Evolutionary conservation across 2,797 vertebrate genomes (phyloP), one percentile per base, ranked within the genome.

Genomic region (Labroides dimidiatus): DNA sequence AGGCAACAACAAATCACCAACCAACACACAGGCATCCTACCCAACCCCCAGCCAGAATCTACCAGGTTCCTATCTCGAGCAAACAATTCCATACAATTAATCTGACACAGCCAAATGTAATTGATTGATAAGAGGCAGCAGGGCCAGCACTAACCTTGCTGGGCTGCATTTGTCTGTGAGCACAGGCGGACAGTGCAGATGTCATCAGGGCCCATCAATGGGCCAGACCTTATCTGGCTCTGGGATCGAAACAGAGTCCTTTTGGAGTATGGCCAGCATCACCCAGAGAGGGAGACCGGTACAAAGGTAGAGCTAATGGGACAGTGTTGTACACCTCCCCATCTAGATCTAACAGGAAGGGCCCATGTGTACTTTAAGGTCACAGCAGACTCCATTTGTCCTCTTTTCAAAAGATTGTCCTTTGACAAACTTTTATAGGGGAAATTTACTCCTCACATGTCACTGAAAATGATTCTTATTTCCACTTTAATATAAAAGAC

Each of bases 231-330:
- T 92, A 88, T 94, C 91, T 85, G 86, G 82, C 80, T 74, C 80
- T n/a, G 81, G 70, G 88, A 94, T 94, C 92, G 70, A 87, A 91
- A 89, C 67, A 79, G 41, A 62, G 84, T 84, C 87, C 87, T 90
- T 92, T 87, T 82, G 86, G 84, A 87, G 84, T 80, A 72, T 76
- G 68, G 90, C 92, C 93, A 91, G 80, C 85, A 87, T 89, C 91
- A 89, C 88, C 89, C 82, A 39, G 80, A 92, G 90, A 89, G 86
- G 85, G 89, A 89, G 80, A 86, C 75, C 36, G 36, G 82, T 89
- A 93, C 93, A 93, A 92, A 92, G 90, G 82, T 70, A 75, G 73
- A 69, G 67, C 90, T 93, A 92, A 91, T 92, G 84, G 93, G 92
- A 91, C 91, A 87, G 81, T 87, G 66, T 85, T 84, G 89, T 89